Base-by-base conservation (phyloP, 2,113 vertebrate genomes). In the Tupaia tana region DNA sequence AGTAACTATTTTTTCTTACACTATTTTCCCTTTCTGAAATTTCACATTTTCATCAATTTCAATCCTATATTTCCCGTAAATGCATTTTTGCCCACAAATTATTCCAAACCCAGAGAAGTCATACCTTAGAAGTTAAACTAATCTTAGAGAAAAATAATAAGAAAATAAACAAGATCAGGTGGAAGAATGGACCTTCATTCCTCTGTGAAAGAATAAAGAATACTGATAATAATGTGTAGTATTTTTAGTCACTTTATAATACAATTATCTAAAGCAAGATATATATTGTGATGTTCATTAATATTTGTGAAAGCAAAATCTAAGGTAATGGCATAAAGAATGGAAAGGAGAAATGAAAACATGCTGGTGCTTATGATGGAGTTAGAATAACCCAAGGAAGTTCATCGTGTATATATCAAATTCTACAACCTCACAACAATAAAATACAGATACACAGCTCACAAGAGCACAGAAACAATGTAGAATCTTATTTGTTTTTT, bases 21-120 rank as follows among this genome's bases (percentile, higher is more conserved):
- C 1, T 92, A 69, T 34, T 73, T 71, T 79, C 43, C 31, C 14
- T 11, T 93, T 93, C 82, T 31, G 70, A 89, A 88, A 85, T 64
- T 25, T 64, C 31, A n/a, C 14, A 69, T 61, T 80, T 67, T n/a
- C 43, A 83, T 67, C 9, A 43, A 66, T 83, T 86, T 20, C n/a
- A 77, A 29, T 31, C 22, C 80, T 71, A 1, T 67, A 64, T 78
- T 73, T 79, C 78, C 63, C 75, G 34, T 34, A 79, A 92, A 89
- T 63, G 19, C 20, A 61, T 34, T 82, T 56, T 34, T 90, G 52
- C 25, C 81, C 61, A 66, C 7, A 4, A 61, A 83, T 67, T 16
- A 77, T 90, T 82, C 70, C 61, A 93, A 77, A 69, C 54, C 82
- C 29, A 91, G 61, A 70, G 89, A 93, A 19, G 13, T 86, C 64